Conservation (phyloP, 2,797 vertebrate species). For the Eulemur mongoz region DNA sequence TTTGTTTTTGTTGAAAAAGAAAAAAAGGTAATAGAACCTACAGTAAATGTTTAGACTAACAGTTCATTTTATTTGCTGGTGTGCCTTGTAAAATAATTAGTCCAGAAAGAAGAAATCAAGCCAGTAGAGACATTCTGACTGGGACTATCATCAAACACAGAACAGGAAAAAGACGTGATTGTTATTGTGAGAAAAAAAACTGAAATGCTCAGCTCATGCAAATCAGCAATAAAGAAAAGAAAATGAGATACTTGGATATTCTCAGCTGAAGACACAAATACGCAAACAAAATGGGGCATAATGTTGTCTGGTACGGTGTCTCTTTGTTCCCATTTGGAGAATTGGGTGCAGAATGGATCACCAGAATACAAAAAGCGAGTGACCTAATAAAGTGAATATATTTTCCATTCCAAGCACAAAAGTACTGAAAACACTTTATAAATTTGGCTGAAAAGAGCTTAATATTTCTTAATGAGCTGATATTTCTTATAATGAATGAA, state of each 20-base stretch:
- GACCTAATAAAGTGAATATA: slow-evolving; percentile 44
- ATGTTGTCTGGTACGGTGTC: neutral
- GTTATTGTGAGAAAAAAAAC: slow-evolving; percentile 45
- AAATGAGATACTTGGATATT: slow-evolving; percentile 56
- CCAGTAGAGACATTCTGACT: slow-evolving; percentile 67
- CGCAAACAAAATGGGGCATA: neutral
- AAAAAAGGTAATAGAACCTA: neutral
- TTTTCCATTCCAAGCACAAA: slow-evolving; percentile 17
- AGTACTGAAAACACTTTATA: neutral
- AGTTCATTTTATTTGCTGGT: slow-evolving; percentile 55
- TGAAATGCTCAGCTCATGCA: slow-evolving; percentile 42
- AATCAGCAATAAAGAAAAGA: slow-evolving; percentile 28
- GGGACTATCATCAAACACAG: slow-evolving; percentile 70
- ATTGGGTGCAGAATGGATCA: neutral
- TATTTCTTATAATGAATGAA: slow-evolving; percentile 37
- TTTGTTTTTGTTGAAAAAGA: slow-evolving; percentile 42
- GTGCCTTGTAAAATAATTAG: slow-evolving; percentile 74
- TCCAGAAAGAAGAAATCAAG: slow-evolving; percentile 62
- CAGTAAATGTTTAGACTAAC: slow-evolving; percentile 33
- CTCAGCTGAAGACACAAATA: slow-evolving; percentile 27
- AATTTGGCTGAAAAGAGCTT: slow-evolving; percentile 33
- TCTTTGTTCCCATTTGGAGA: neutral
- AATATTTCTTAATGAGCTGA: neutral
- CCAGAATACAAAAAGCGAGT: slow-evolving; percentile 10
- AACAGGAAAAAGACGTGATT: slow-evolving; percentile 69